Percentiles rank a stretch among this genome's conserved stretches.
Evolutionary conservation across 2,113 vertebrate genomes (phyloP).

Genomic region (Phylloscopus trochilus): DNA sequence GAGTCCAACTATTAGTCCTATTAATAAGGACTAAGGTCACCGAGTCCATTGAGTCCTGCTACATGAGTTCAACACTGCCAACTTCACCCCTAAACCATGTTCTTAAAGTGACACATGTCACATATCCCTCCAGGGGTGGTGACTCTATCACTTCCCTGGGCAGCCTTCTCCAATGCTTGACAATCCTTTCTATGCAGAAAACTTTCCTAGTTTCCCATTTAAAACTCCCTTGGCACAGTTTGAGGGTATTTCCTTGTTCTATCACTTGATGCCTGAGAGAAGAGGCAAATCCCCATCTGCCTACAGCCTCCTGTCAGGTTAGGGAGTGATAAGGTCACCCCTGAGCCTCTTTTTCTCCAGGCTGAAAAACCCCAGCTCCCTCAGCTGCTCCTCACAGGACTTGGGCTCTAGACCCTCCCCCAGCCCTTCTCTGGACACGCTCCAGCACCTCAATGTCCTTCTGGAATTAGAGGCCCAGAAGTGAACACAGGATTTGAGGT

Average conservation of each 20-base stretch:
- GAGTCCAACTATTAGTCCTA: background rate
- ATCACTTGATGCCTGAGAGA: background rate
- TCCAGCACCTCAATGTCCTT: background rate
- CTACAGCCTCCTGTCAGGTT: background rate
- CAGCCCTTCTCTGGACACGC: accelerated
- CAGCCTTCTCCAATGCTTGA: background rate
- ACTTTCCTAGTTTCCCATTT: background rate
- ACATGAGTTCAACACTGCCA: background rate
- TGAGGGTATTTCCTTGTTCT: background rate
- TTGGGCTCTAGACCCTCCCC: background rate
- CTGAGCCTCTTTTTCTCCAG: background rate
- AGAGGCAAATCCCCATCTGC: accelerated
- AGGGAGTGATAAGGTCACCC: no score
- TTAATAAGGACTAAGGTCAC: background rate
- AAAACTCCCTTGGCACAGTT: background rate
- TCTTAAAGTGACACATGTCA: background rate
- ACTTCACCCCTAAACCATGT: background rate
- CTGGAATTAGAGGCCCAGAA: background rate
- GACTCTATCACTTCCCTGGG: background rate
- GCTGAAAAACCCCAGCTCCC: background rate
- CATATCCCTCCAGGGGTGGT: background rate
- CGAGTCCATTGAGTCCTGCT: background rate
- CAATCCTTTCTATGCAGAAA: background rate
- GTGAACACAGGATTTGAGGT: no score
- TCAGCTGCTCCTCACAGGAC: background rate